Base-by-base conservation (phyloP, 2,113 vertebrate genomes). In the Blennius ocellaris region DNA sequence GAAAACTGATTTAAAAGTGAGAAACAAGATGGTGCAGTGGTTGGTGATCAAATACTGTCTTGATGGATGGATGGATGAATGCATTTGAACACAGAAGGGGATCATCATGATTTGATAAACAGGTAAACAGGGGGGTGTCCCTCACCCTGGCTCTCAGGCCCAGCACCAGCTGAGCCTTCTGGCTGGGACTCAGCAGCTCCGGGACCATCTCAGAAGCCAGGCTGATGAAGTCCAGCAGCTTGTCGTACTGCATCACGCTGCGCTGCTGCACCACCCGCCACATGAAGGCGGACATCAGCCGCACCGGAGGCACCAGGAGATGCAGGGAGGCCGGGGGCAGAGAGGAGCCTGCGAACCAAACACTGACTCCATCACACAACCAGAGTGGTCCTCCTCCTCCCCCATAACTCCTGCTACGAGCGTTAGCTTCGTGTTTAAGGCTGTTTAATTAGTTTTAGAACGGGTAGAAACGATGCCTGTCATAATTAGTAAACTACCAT, bases 111-210 rank as follows among this genome's bases (percentile, higher is more conserved):
- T 30, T 30, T 30, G 21, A 30, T 30, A 30, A 30, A 30, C 21
- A 30, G 21, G 4, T 30, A 30, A 30, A 30, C 21, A 30, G 21
- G 4, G 21, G 21, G 21, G 21, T 2, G 21, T 2, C 12, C 0
- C 89, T 83, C 81, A 95, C 95, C 93, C 88, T 93, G 8, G 93
- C 93, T 69, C 92, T 89, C 37, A 96, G 84, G 6, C 93, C 92
- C 82, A 95, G 76, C 57, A 89, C 83, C 15, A 96, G 90, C 60
- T 94, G 90, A 39, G 87, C 90, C 14, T 81, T 87, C 74, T 94
- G 93, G 5, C 80, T 78, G 57, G 83, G 83, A 61, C 61, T 90
- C 41, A 95, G 92, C 11, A 95, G 57, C 12, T 93, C 93, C 0
- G 95, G 94, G 1, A 91, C 92, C 0, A 90, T 64, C 16, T 82